phyloP scores from a whole-genome alignment of 2,888 invertebrate species.

The Furcula furcula region DNA sequence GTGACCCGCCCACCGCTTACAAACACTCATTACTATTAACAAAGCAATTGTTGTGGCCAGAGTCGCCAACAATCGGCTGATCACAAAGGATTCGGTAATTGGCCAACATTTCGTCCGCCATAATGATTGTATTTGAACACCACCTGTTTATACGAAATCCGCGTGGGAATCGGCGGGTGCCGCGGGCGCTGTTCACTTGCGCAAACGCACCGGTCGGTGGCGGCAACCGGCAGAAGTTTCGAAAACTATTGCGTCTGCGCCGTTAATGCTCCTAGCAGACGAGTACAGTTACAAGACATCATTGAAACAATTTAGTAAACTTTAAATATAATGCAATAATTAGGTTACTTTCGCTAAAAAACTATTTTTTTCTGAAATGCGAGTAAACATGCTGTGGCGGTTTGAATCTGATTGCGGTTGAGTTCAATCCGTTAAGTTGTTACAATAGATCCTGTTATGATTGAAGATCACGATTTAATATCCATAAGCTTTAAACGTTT shows the following conservation, averaged over 20 bases:
- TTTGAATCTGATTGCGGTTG: conserved; percentile 19
- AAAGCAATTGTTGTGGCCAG: conserved; percentile 20
- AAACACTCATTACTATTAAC: conserved; percentile 24
- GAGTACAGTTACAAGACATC: conserved; percentile 29
- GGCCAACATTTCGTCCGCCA: conserved; percentile 48
- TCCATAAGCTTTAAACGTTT: no score
- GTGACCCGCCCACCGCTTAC: conserved; percentile 22
- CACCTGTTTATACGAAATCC: conserved; percentile 76
- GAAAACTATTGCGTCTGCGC: conserved; percentile 47
- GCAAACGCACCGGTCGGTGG: conserved; percentile 46
- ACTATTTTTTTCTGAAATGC: conserved; percentile 20
- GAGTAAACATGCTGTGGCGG: conserved; percentile 15
- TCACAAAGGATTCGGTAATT: conserved; percentile 45
- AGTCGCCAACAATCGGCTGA: conserved; percentile 14
- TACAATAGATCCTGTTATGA: conserved; percentile 20
- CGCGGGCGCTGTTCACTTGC: conserved; percentile 51
- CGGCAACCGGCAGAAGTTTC: conserved; percentile 35
- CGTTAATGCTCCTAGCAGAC: conserved; percentile 34
- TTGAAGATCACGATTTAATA: not conserved
- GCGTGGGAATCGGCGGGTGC: conserved; percentile 73
- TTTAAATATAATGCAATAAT: conserved; percentile 16
- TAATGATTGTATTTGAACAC: conserved; percentile 57
- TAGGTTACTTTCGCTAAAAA: conserved; percentile 21
- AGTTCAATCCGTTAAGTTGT: conserved; percentile 26
- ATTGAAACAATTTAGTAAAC: conserved; percentile 20